phyloP scores from a whole-genome alignment of 2,797 vertebrate species.

The Pachyuromys duprasi region DNA sequence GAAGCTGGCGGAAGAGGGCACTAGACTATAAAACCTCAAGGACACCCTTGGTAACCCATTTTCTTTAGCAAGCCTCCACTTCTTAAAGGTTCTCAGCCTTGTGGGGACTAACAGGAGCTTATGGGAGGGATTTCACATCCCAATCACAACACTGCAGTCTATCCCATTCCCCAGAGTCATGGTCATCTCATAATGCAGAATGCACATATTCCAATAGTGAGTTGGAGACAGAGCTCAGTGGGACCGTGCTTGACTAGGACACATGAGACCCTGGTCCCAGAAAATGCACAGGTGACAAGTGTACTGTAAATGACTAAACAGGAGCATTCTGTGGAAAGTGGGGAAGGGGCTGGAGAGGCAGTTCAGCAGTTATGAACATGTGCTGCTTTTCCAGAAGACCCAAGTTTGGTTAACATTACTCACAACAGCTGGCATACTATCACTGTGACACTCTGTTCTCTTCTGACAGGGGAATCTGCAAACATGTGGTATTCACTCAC shows the following conservation, averaged over 20 bases:
- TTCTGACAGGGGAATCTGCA: not conserved
- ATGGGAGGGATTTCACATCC: not conserved
- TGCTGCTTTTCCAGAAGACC: not conserved
- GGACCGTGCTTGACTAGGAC: not conserved
- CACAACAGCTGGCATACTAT: not conserved
- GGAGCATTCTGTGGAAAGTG: not conserved
- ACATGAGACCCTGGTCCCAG: not conserved
- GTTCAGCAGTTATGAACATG: not conserved
- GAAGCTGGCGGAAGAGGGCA: not conserved
- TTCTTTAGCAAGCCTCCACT: not conserved
- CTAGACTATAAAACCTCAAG: not conserved
- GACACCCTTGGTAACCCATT: not conserved
- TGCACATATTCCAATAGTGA: not conserved
- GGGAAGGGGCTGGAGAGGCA: not conserved
- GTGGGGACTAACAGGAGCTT: not conserved
- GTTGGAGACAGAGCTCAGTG: no score
- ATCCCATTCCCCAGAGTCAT: not conserved
- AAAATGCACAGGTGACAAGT: not conserved
- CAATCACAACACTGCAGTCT: not conserved
- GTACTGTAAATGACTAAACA: not conserved
- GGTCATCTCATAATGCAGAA: not conserved
- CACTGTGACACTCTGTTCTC: not conserved
- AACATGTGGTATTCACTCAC: not conserved
- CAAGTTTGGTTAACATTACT: not conserved
- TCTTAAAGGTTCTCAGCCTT: not conserved